Evolutionary conservation across 2,888 invertebrate species (phyloP), one percentile per base, ranked within the genome.

Genomic region (Tenthredo amoena): DNA sequence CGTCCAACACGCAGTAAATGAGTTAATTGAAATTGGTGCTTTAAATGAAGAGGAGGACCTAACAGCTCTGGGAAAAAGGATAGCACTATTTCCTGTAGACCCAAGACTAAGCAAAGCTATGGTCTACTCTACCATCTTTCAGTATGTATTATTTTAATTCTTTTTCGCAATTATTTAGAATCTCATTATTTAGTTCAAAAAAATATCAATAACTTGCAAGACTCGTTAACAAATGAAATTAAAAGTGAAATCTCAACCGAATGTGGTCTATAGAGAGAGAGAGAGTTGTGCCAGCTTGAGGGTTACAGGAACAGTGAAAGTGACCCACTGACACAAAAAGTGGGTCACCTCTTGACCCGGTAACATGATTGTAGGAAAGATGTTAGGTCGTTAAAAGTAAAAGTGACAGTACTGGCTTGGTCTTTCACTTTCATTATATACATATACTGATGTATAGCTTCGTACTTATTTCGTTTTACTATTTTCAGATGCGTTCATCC

Each of bases 101-200:
- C 97, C 97, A 1, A 95, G 95, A 86, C 89, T 96, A 55, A 95
- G 95, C 0, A 95, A 95, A 91, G 94, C 95, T 0, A 89, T 96
- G 87, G 93, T 96, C n/a, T 94, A 95, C 90, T 94, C 95, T 0
- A 93, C 95, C 0, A 93, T 95, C 9, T 94, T 96, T 79, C 90
- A 92, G 94, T 94, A 89, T 87, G 91, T 89, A 43, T 74, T 40
- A 74, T 21, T 43, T 26, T 40, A n/a, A 37, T 37, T 76, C 7
- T 76, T 43, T 76, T 47, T 47, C 5, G 9, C 21, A 4, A 55
- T 34, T 10, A 10, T 10, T 37, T 1, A 18, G 18, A 74, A 40
- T 72, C 5, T 47, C 18, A 26, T 74, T 9, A 21, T 43, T 21
- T 15, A 7, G 4, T 55, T 50, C 10, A 21, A 79, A 21, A 40